Conservation (phyloP, 2,797 vertebrate genomes). For the Melanotaenia boesemani region DNA sequence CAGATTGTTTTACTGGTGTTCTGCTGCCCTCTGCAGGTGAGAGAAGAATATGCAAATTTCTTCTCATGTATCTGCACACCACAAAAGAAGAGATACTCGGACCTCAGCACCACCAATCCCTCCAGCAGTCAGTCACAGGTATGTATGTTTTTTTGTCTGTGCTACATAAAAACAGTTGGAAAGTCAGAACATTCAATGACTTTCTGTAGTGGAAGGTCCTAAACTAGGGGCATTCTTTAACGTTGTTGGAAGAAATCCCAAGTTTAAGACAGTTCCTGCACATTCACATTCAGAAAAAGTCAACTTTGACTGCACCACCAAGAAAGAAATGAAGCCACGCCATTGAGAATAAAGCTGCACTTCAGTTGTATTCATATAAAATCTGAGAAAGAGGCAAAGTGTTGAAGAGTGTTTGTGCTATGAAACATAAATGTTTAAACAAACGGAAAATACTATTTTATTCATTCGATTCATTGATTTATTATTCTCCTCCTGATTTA, state of each 20-base stretch:
- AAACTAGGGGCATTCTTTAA: not conserved
- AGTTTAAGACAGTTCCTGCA: not conserved
- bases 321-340: not conserved
- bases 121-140: constrained; percentile 79
- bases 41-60: constrained; percentile 86
- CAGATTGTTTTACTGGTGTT: constrained; percentile 18
- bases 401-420: not conserved
- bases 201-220: not conserved
- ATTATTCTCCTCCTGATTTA: not conserved
- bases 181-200: not conserved
- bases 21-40: constrained; percentile 83
- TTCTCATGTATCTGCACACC: constrained; percentile 66
- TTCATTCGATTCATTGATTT: not conserved
- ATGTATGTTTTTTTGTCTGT: constrained; percentile 12
- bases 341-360: not conserved
- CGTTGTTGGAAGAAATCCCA: not conserved
- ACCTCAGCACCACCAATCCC: constrained; percentile 80
- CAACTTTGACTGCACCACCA: not conserved
- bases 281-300: not conserved
- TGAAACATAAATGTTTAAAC: not conserved
- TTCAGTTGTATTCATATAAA: not conserved
- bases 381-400: not conserved
- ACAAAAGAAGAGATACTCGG: constrained; percentile 83
- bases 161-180: not conserved
- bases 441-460: not conserved